Evolutionary conservation across 2,888 invertebrate genomes (phyloP), one percentile per base, ranked within the genome.

Genomic region (Scaptomyza tumidula): DNA sequence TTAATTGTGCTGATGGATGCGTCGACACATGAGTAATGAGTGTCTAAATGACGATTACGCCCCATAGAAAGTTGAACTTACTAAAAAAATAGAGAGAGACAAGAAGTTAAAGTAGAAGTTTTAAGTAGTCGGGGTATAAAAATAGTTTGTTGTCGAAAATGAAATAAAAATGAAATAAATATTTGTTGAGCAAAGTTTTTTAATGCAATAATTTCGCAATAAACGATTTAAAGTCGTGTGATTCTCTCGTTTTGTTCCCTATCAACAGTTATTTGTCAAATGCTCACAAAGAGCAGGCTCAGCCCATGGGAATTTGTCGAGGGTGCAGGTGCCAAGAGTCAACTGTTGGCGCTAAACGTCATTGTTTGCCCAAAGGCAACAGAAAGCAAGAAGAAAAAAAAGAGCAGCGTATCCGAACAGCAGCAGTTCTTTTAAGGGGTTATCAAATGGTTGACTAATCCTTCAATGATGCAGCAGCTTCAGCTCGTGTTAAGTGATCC

Each of bases 21-120:
- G 85, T 67, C 85, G 78, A 54, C 85, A 71, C 78, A 75, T 82
- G 87, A 83, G 60, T 86, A 86, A 83, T 83, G 82, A 62, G 76
- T 86, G 50, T 66, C 81, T 73, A 86, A 84, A 72, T 55, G 81
- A 62, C 73, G 81, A 73, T 31, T 78, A 67, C 78, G 75, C 74
- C 86, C 60, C 48, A 37, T n/a, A 41, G 53, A 41, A 57, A 57
- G 45, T 43, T 16, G 3, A 29, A n/a, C 9, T 14, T 1, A 16
- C 16, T 0, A 10, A 16, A 41, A 41, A 4, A 16, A 19, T 1
- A 19, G 19, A 19, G 7, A 13, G 6, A n/a, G 10, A 24, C 7
- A 35, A 10, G 6, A 9, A 35, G 6, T 13, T 35, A 13, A 13
- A 35, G n/a, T 33, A 10, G 0, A 10, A 10, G 10, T 33, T 24